Base-by-base conservation (phyloP, 2,113 vertebrate genomes). In the Megaceryle torquata region DNA sequence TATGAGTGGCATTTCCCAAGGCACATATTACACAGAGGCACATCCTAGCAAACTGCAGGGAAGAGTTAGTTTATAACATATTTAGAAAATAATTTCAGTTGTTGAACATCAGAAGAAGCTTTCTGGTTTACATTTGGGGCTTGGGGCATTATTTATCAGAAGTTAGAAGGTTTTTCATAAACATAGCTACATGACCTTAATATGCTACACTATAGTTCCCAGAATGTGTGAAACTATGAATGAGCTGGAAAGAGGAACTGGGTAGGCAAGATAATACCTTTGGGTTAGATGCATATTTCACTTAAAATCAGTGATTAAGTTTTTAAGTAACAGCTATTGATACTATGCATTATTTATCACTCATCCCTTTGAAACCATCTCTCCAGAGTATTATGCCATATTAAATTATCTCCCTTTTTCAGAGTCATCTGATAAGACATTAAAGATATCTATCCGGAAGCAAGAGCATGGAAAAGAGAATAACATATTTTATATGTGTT, bases 401-500 rank as follows among this genome's bases (percentile, higher is more conserved):
- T 88, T 70, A 97, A 72, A 80, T 95, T 91, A 61, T 60, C 17
- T 90, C n/a, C 5, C 5, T 44, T 91, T 90, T 89, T 61, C 29
- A 29, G 37, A 91, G 64, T 77, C 39, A 41, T 94, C 85, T 94
- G 69, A 85, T 71, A 72, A 69, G 67, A 57, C 75, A 57, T 60
- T 94, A 76, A 88, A 91, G 70, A 69, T 91, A 43, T 17, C 35
- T 80, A 44, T 2, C 25, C 80, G 37, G 41, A 90, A 88, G 35
- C 35, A 89, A 65, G 31, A 70, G 12, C 35, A 35, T 50, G 20
- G 26, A 78, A 78, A 87, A 94, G 33, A 72, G 25, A 89, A 39
- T 0, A 1, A 14, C 26, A 11, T 57, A 53, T 64, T 88, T 82
- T 29, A 9, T 78, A 24, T 21, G 25, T 41, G 44, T 77, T 88